Conservation (phyloP, 2,113 vertebrate species). For the Mesocricetus auratus region DNA sequence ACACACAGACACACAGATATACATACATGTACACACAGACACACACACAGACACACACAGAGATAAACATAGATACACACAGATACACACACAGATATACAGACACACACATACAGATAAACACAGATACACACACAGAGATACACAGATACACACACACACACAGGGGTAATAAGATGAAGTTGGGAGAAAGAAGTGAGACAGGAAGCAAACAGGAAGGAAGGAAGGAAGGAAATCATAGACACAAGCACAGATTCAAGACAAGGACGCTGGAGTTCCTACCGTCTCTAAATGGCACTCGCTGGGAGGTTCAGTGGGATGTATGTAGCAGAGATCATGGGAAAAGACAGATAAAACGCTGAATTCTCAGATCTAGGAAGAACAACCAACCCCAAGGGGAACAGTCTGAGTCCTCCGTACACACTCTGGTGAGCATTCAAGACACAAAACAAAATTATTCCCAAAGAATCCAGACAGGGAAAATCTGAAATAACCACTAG, state of each 20-base stretch:
- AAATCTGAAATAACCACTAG: background rate
- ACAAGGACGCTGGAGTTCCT: background rate
- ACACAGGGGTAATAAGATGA: background rate
- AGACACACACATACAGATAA: background rate
- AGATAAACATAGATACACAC: background rate
- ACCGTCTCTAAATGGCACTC: background rate
- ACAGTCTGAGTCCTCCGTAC: background rate
- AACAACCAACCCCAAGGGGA: background rate
- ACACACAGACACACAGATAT: too few relatives aligned
- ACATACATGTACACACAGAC: background rate
- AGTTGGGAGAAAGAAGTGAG: background rate
- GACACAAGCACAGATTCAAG: background rate
- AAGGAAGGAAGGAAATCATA: background rate
- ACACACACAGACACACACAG: background rate
- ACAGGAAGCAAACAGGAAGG: background rate
- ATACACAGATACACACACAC: background rate
- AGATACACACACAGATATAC: too few relatives aligned
- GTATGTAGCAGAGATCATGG: background rate
- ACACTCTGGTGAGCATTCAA: conserved; percentile 32
- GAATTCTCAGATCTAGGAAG: background rate
- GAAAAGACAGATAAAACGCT: background rate
- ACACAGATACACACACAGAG: background rate
- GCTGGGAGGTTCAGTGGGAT: background rate
- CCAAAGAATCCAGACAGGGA: background rate
- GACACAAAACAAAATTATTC: background rate